Evolutionary conservation across 1,140 invertebrate genomes (phyloP), one percentile per base, ranked within the genome.

Genomic region (Ceratosolen fusciceps): DNA sequence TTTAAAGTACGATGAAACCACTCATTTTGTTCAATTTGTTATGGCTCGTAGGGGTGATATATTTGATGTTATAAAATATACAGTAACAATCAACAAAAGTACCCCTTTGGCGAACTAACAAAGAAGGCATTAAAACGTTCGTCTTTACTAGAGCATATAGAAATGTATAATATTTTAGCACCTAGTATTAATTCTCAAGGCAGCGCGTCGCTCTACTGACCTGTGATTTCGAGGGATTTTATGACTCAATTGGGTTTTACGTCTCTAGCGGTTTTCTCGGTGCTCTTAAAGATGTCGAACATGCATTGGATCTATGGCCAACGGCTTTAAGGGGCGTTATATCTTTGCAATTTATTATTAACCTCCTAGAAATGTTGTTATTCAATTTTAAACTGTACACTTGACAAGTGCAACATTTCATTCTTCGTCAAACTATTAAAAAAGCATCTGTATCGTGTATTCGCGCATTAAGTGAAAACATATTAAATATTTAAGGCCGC

Each of bases 181-280:
- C 71, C 76, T 62, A 65, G 74, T 79, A 70, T 81, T 72, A 68
- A 78, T 74, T 81, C 78, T 26, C 77, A 60, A 74, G 74, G 72
- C 62, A 73, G 79, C 21, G n/a, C 19, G 37, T 54, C 26, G 43
- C 71, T 68, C n/a, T 14, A 21, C 67, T 58, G 70, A 65, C 81
- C 81, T 75, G 56, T 85, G 80, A 86, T 87, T 87, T 84, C 29
- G 68, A 39, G 79, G 47, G 70, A 83, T 82, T 85, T 87, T 87
- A 84, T 80, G 83, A 83, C 84, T 86, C 85, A 84, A 87, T 86
- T 71, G 60, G 54, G 19, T 37, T 79, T 74, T 74, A 74, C 60
- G 58, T 82, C 73, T 79, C 16, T 54, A 65, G 74, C 60, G 68
- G 73, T 81, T 82, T 65, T 77, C 72, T 79, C 58, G 37, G 26